Evolutionary conservation across 2,113 vertebrate species (phyloP).

Genomic region (Ifrita kowaldi): DNA sequence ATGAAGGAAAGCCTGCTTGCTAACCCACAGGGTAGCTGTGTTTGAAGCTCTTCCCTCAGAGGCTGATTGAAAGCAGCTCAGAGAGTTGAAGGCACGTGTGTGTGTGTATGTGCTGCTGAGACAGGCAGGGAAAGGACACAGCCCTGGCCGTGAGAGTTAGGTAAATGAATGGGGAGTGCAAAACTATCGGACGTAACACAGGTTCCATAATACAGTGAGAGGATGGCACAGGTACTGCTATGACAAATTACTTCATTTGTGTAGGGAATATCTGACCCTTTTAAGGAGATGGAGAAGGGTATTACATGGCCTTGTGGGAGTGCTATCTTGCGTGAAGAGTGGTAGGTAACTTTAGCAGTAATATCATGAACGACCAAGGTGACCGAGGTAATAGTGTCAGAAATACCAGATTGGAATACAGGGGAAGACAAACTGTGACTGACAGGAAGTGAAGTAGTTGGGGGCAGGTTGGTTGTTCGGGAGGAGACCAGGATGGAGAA

Average conservation of each 20-base stretch:
- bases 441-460: not conserved
- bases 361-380: not conserved
- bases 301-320: not conserved
- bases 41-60: not conserved
- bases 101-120: not conserved
- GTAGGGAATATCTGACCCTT: not conserved
- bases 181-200: not conserved
- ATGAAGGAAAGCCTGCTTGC: not conserved
- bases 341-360: not conserved
- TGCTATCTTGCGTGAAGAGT: not conserved
- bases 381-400: not conserved
- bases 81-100: rapidly evolving
- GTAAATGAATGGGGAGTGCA: not conserved
- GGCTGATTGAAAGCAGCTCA: not conserved
- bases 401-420: not conserved
- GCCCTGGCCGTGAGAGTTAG: not conserved
- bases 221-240: too few relatives aligned
- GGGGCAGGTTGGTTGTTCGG: rapidly evolving
- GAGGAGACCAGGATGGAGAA: not conserved
- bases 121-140: not conserved
- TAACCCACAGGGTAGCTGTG: not conserved
- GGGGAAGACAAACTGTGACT: not conserved
- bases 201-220: not conserved
- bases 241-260: not conserved
- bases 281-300: not conserved